Evolutionary conservation across 2,113 vertebrate species (phyloP), one percentile per base, ranked within the genome.

Genomic region (Campylomormyrus tamandua): DNA sequence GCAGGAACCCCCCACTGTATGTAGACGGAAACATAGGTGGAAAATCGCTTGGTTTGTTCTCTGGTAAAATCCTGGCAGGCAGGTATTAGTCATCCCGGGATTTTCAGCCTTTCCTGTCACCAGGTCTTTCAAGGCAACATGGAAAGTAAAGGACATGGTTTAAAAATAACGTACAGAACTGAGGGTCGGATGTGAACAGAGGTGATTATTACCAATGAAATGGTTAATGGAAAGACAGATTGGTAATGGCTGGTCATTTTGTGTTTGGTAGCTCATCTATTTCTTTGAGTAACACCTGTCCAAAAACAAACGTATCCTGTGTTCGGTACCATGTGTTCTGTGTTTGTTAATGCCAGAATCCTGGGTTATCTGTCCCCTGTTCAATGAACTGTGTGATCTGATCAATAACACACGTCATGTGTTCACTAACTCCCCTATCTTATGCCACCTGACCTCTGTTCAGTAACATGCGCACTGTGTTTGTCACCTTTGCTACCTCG

Each of bases 1-100:
- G 91, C 91, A 93, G 90, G 93, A 88, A 93, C 94, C 92, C 92
- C 93, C 94, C 90, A 93, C 91, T 92, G 92, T 92, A 92, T 93
- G 91, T 92, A 90, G 74, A 77, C 35, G 7, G 52, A 21, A 46
- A 53, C n/a, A 50, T 4, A 31, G 42, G 53, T 52, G 53, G 83
- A 89, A 83, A 85, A 62, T 85, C 52, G 39, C 89, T 85, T 15
- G 39, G 35, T n/a, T 39, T 83, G 39, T n/a, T 85, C 52, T 62
- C 77, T 45, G 77, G 49, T 85, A 62, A 53, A 84, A 35, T 31
- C 74, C 88, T 42, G 88, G 1, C 74, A 53, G 49, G 50, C 27
- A 89, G 77, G 52, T 53, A 89, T 89, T 83, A 89, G 80, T 89
- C 89, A 89, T 45, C 62, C 52, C 27, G 52, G 24, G 35, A 35